Base-by-base conservation (phyloP, 2,888 invertebrate genomes). In the Luperina nickerlii region DNA sequence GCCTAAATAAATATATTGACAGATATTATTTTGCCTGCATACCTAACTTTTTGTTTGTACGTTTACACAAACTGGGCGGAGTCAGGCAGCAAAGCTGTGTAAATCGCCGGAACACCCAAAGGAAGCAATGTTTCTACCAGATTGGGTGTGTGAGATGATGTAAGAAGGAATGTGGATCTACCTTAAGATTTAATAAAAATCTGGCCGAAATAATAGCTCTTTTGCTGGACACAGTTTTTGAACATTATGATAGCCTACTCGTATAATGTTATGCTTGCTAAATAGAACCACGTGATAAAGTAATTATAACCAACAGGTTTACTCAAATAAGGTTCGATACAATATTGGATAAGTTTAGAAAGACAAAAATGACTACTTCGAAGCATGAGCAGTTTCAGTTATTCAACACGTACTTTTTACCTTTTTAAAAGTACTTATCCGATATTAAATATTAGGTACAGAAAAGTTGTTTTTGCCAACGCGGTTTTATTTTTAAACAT, bases 41-140 rank as follows among this genome's bases (percentile, higher is more conserved):
- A 45, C 20, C 8, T n/a, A 20, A 9, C n/a, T 78, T 8, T 42
- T 57, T 77, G 15, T 77, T 45, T 18, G 51, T 54, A 32, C 45
- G 5, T 24, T 38, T 54, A 63, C 54, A 73, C 69, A 38, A 54
- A 70, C 75, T 45, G 70, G 51, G 70, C 9, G 74, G 75, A 57
- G 77, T 38, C 75, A 27, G 24, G 13, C 6, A 69, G 27, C 69
- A 62, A 67, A 63, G 42, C 81, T 81, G 78, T 87, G 85, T 76
- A 75, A 83, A 77, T 75, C 51, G 76, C 45, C 24, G 54, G 62
- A 66, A 24, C 73, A 70, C 85, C 77, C 71, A 48, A 76, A 81
- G 79, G 82, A 69, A 76, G 70, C 75, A 6, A 67, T 67, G 71
- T 72, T 82, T 77, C 65, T 65, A 72, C 63, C 57, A 70, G 73